Evolutionary conservation across 2,888 invertebrate species (phyloP), one percentile per base, ranked within the genome.

Genomic region (Tetranychus piercei): DNA sequence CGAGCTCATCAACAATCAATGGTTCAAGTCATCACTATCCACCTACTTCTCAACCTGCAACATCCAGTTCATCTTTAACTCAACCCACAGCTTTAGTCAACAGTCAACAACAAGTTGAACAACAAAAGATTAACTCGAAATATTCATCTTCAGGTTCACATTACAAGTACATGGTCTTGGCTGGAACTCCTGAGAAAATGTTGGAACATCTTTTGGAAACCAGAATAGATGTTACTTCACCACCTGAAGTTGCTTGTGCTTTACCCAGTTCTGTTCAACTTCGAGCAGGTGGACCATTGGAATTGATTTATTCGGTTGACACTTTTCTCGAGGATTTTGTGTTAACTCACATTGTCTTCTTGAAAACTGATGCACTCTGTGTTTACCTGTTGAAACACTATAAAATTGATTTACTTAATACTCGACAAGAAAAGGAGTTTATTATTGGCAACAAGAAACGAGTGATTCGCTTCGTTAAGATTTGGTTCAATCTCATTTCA

Each of bases 131-230:
- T 34, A 34, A 1, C 34, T 34, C 34, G 34, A 34, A 34, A 34
- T 34, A 34, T 34, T 34, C 34, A 34, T 81, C 81, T 18, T 79
- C 80, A 11, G 78, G 44, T 34, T 73, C 45, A 22, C 70, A 75
- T 44, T 81, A 72, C 81, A 89, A 89, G 83, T 91, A 91, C 82
- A 90, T 89, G 80, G 90, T 91, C 79, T 90, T 91, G 89, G 89
- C 91, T 77, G 91, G 91, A 74, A 89, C 90, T 76, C 88, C 91
- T 70, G 88, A 89, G 81, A 91, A 92, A 83, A 91, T 91, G 88
- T 82, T 92, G 79, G 91, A 92, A 82, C 90, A 92, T 83, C 84
- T 92, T 72, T 83, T 92, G 79, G 91, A 91, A 82, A 90, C 90
- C 18, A 84, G 90, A 76, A 84, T 90, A 79, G 89, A 89, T 78